Evolutionary conservation across 2,113 vertebrate genomes (phyloP).

Genomic region (Malaclemys terrapin): DNA sequence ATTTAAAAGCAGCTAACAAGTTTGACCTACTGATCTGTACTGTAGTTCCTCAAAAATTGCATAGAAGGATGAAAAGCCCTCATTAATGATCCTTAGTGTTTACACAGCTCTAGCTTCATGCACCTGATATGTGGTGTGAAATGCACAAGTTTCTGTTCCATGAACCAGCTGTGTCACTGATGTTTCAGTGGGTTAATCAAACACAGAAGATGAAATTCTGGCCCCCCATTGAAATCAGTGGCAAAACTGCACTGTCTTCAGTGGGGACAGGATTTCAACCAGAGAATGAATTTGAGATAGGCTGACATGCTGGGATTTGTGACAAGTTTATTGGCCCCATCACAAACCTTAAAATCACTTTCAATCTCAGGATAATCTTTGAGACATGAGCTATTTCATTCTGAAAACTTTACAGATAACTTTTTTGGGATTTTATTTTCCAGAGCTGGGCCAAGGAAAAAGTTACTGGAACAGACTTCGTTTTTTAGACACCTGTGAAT

Average conservation of each 20-base stretch:
- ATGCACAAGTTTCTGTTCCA: neutral
- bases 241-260: neutral
- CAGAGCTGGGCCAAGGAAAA: slow-evolving; percentile 93
- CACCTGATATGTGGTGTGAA: neutral
- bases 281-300: neutral
- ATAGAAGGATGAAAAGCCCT: neutral
- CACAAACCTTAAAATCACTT: neutral
- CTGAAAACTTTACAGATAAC: neutral
- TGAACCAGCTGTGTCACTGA: neutral
- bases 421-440: slow-evolving; percentile 53
- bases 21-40: neutral
- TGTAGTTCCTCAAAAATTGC: neutral
- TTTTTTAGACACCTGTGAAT: slow-evolving; percentile 96
- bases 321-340: neutral
- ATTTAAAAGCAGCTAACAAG: neutral
- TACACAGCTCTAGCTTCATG: neutral
- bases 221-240: neutral
- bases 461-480: slow-evolving; percentile 96
- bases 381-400: slow-evolving; percentile 14
- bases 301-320: neutral
- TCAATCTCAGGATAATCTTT: neutral
- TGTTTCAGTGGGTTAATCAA: neutral
- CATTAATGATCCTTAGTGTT: neutral
- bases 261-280: neutral
- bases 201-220: neutral